phyloP scores from a whole-genome alignment of 53 echinoderm and acorn worm species.

The Stichopus horrens region DNA sequence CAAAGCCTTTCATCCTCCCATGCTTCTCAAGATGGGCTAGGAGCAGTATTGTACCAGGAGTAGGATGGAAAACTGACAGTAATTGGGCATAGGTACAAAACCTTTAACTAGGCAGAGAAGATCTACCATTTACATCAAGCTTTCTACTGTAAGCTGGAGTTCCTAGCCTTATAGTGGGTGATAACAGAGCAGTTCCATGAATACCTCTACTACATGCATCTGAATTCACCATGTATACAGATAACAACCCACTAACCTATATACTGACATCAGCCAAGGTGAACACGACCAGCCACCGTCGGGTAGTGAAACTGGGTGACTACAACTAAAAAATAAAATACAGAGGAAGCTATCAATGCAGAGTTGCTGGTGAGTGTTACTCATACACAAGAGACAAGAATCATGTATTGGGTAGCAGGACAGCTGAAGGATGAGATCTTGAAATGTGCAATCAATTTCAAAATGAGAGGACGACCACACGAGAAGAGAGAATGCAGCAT shows the following conservation, averaged over 20 bases:
- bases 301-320: conserved; percentile 62
- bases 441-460: not conserved
- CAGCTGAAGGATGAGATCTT: too few species aligned
- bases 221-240: conserved; percentile 56
- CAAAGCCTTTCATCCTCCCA: conserved; percentile 49
- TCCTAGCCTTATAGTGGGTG: conserved; percentile 66
- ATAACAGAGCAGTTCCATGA: conserved; percentile 58
- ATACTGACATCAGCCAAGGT: conserved; percentile 58
- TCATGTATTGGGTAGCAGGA: too few species aligned
- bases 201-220: conserved; percentile 54
- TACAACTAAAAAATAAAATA: conserved; percentile 63
- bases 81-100: conserved; percentile 58
- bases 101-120: conserved; percentile 58
- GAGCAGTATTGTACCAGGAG: conserved; percentile 61
- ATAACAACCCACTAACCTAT: conserved; percentile 69
- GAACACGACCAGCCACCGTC: conserved; percentile 59
- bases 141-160: conserved; percentile 51
- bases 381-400: not conserved
- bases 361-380: conserved; percentile 46
- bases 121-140: conserved; percentile 65
- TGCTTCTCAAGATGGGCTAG: conserved; percentile 63
- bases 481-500: not conserved
- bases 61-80: conserved; percentile 42
- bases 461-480: not conserved
- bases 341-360: conserved; percentile 50